A percentile compares a stretch with the other conserved stretches of the same genome.
phyloP scores from a whole-genome alignment of 92 coral and sea anemone species.

The Galaxea fascicularis region DNA sequence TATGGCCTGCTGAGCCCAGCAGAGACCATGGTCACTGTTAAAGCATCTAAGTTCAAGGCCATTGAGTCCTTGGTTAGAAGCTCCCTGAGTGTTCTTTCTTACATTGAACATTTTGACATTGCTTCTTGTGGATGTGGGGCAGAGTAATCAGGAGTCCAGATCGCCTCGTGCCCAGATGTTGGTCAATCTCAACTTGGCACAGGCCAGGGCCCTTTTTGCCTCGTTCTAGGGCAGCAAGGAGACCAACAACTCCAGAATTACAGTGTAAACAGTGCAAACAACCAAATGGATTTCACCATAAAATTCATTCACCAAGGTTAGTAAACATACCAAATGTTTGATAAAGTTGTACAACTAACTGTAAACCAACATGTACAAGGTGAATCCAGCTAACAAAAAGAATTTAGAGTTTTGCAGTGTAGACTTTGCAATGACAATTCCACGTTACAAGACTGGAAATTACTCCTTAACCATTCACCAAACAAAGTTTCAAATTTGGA shows the following conservation, averaged over 20 bases:
- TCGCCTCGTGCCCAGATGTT: conserved; percentile 34
- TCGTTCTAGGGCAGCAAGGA: conserved; percentile 15
- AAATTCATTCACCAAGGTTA: too few relatives aligned
- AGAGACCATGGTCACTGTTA: neutral
- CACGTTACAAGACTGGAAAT: conserved; percentile 46
- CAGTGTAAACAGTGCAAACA: too few relatives aligned
- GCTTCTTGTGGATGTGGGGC: conserved; percentile 17
- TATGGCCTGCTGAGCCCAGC: conserved; percentile 5
- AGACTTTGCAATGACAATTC: conserved; percentile 57
- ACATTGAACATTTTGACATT: conserved; percentile 20
- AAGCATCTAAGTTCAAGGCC: conserved; percentile 19
- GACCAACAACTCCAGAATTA: neutral
- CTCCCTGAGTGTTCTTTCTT: neutral
- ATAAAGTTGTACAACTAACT: too few relatives aligned
- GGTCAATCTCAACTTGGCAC: conserved; percentile 27
- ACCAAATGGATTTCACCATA: too few relatives aligned
- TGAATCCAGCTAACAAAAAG: conserved; percentile 7
- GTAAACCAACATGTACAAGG: conserved; percentile 44
- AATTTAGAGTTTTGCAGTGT: conserved; percentile 40
- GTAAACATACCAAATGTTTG: too few relatives aligned
- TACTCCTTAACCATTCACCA: conserved; percentile 10
- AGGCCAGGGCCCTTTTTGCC: neutral
- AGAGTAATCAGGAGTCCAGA: conserved; percentile 6
- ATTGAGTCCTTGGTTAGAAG: neutral
- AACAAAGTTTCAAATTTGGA: neutral